Base-by-base conservation (phyloP, 2,113 vertebrate genomes). In the Etheostoma spectabile region DNA sequence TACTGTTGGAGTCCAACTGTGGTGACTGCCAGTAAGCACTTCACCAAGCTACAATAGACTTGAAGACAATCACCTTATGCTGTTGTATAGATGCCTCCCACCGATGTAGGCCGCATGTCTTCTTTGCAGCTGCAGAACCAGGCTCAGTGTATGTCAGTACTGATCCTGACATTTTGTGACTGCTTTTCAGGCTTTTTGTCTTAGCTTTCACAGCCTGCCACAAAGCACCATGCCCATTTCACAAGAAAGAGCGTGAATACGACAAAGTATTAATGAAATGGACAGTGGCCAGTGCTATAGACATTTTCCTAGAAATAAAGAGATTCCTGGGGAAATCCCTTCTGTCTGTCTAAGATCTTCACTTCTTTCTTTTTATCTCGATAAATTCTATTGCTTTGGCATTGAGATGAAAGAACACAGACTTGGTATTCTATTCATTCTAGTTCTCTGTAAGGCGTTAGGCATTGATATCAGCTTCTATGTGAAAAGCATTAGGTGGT, bases 61-160 rank as follows among this genome's bases (percentile, higher is more conserved):
- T 85, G 55, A 77, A 92, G 87, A 94, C 93, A 93, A 92, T 93
- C 92, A 93, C 93, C 90, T 93, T 91, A 86, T 62, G 68, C 74
- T 68, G 83, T 85, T 90, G 86, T 88, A 77, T 89, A 73, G 75
- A 74, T 93, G 89, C 90, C 88, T 93, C 91, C 88, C 93, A 91
- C 90, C 66, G 87, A 86, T 91, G 82, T 79, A 88, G 91, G 83
- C 85, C 80, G 70, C 80, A 65, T 65, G 90, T 87, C 79, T 76
- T 91, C 67, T 77, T 59, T 87, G 74, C 73, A 67, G 67, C 38
- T 73, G 73, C 65, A 80, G 64, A 74, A 71, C 75, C 30, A 72
- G 79, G 79, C 80, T 71, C 81, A 65, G 72, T 79, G 77, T 49
- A 70, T 76, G 82, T 90, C 85, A 82, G 14, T 16, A 18, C 74